These are phyloP conservation scores for Corythornis leucogaster DNA, from an alignment of 2,797 vertebrate species.

Conservation along the genomic window DNA sequence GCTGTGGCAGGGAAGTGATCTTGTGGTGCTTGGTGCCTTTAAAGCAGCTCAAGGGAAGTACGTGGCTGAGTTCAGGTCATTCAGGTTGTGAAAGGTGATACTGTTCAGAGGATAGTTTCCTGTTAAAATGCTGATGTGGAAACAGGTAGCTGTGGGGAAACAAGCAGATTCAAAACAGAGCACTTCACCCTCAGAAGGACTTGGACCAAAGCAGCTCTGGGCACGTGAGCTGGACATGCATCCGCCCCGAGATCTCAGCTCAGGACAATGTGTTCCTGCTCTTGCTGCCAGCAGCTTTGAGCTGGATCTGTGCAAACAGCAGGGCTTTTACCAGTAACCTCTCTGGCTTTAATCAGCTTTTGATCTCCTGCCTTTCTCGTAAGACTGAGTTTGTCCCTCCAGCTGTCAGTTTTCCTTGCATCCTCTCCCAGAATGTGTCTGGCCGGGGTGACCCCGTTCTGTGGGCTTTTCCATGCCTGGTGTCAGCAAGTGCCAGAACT, in stretches of 20 bases:
- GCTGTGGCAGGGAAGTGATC: background rate
- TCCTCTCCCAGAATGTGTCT: background rate
- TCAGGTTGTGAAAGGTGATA: background rate
- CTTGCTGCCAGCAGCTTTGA: slow-evolving; percentile 38
- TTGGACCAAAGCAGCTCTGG: background rate
- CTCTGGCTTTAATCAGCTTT: slow-evolving; percentile 14
- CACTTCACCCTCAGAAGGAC: background rate
- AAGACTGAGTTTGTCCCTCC: background rate
- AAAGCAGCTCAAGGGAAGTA: background rate
- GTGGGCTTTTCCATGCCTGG: too few species aligned
- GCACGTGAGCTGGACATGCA: background rate
- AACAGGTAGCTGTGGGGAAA: background rate
- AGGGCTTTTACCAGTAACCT: slow-evolving; percentile 21
- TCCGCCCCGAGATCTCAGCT: background rate
- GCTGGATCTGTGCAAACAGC: background rate
- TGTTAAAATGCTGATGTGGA: background rate
- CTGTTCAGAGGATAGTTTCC: background rate
- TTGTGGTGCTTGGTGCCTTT: background rate
- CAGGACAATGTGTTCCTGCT: background rate
- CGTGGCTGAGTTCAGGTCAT: background rate
- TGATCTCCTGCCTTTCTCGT: background rate
- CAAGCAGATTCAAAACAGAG: background rate
- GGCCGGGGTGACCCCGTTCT: background rate
- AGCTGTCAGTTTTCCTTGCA: background rate
- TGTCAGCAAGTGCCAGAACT: too few species aligned